These are phyloP conservation scores for Parasteatoda lunata DNA, from an alignment of 2,888 invertebrate species.

Conservation along the genomic window DNA sequence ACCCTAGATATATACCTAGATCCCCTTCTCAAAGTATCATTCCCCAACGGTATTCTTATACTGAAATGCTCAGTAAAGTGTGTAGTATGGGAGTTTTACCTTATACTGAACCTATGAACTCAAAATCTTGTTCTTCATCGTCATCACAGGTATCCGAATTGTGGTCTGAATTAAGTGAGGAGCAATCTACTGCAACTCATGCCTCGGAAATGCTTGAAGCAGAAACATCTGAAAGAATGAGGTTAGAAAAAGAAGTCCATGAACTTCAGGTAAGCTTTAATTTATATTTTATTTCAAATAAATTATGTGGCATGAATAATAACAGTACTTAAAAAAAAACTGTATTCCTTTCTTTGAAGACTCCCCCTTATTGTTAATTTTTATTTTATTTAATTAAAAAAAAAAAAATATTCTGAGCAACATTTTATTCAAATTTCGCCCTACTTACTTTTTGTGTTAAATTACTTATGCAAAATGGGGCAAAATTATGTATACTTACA, in stretches of 20 bases:
- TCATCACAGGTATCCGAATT: conserved; percentile 88
- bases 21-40: conserved; percentile 60
- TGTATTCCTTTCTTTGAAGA: too few species aligned
- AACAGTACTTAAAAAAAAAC: too few species aligned
- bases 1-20: conserved; percentile 35
- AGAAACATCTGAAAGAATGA: conserved; percentile 89
- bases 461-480: too few species aligned
- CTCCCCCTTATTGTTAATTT: too few species aligned
- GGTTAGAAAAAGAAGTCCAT: conserved; percentile 89
- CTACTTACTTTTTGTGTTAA: too few species aligned
- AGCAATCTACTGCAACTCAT: conserved; percentile 90
- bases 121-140: conserved; percentile 64
- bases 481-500: too few species aligned
- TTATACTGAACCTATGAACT: conserved; percentile 16
- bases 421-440: too few species aligned
- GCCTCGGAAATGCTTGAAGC: conserved; percentile 92
- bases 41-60: conserved; percentile 64
- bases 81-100: conserved; percentile 60
- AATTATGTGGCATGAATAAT: too few species aligned
- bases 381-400: too few species aligned
- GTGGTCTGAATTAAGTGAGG: conserved; percentile 92
- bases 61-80: conserved; percentile 65
- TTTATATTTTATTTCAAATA: not conserved
- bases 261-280: conserved; percentile 80
- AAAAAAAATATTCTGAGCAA: too few species aligned